Base-by-base conservation (phyloP, 1,140 invertebrate genomes). In the Nephotettix cincticeps region DNA sequence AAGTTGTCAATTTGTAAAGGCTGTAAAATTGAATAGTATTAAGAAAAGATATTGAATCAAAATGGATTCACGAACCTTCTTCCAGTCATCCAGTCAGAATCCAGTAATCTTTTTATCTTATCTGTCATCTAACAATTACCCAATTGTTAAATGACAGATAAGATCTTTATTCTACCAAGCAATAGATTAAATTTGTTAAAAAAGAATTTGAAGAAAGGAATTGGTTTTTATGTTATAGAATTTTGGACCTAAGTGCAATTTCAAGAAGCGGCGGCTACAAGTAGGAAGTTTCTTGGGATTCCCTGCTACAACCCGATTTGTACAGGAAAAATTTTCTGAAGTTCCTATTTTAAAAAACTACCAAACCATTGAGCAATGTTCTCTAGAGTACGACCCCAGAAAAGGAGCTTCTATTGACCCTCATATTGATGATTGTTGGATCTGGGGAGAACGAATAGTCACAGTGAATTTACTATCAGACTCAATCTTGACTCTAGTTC, bases 381-480 rank as follows among this genome's bases (percentile, higher is more conserved):
- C 95, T 71, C 84, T 99, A 70, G 97, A 99, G 78, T 99, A 99
- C 83, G 86, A 91, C 70, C 88, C 91, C 4, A 81, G 84, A 75
- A 88, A 93, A 77, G 96, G 96, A 6, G 93, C 97, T 6, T 93
- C 93, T 0, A 99, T 99, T 77, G 97, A 99, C 83, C 93, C 96
- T 0, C 98, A 99, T 80, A 93, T 99, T 75, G 98, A 99, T 83
- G 97, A 99, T 78, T 96, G 93, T 79, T 99, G 98, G 98, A 89
- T 99, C 45, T 99, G 98, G 98, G 98, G 98, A 27, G 96, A 99
- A 82, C 87, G 97, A 72, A 92, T 99, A 27, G 90, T 99, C 1
- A 99, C 95, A 1, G 86, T 99, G 0, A 98, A 97, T 80, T 85
- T 97, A 70, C 78, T 93, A 17, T 89, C 91, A 6, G 89, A 95